Evolutionary conservation across 2,888 invertebrate species (phyloP).

Genomic region (Sicus ferrugineus): DNA sequence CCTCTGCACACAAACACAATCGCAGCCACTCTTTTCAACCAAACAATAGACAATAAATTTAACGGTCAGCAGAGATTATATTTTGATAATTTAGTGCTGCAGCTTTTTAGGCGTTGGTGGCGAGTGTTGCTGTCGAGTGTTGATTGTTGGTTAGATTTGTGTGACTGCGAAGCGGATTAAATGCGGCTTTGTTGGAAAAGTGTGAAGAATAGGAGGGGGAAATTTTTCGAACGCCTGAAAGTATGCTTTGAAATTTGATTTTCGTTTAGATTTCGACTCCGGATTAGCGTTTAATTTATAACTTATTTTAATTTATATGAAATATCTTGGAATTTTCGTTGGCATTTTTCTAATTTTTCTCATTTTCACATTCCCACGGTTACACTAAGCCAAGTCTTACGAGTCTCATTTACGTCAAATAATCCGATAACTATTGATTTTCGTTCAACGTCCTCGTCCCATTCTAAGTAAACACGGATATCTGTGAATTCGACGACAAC

Average conservation of each 20-base stretch:
- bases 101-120: slow-evolving; percentile 10
- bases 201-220: background rate
- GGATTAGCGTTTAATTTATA: no score
- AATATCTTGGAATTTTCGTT: no score
- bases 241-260: background rate
- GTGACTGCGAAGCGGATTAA: background rate
- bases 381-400: no score
- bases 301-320: no score
- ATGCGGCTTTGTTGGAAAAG: background rate
- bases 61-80: slow-evolving; percentile 34
- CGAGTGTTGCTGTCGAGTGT: background rate
- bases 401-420: no score
- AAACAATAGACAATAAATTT: slow-evolving; percentile 30
- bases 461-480: no score
- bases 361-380: no score
- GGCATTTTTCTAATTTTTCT: no score
- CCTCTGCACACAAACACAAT: background rate
- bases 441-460: no score
- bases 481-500: no score
- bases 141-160: background rate
- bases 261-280: no score
- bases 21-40: slow-evolving; percentile 2
- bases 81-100: slow-evolving; percentile 32
- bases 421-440: no score
- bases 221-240: background rate